These are phyloP conservation scores for Notospermus geniculatus DNA, from an alignment of 1,140 invertebrate species.

Conservation along the genomic window DNA sequence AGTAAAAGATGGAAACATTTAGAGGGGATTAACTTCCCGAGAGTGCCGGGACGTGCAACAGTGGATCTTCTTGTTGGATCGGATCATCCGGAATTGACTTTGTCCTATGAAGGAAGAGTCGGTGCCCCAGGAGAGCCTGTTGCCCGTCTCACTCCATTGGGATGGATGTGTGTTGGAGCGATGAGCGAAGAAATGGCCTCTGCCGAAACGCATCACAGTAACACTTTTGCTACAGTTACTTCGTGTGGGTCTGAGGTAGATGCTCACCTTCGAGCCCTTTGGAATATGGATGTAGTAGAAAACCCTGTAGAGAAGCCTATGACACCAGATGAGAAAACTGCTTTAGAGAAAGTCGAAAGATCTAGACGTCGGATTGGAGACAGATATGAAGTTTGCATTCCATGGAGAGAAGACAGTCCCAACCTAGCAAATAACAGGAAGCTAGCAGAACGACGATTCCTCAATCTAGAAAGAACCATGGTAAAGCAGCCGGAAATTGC, in stretches of 20 bases:
- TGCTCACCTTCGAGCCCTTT: neutral
- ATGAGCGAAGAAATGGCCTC: neutral
- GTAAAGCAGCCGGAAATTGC: neutral
- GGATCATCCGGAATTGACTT: too few relatives aligned
- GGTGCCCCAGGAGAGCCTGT: conserved; percentile 10
- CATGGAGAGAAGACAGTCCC: conserved; percentile 14
- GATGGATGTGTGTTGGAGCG: conserved; percentile 17
- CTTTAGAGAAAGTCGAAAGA: too few relatives aligned
- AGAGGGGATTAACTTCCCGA: too few relatives aligned
- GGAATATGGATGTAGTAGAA: neutral
- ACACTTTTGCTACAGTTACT: neutral
- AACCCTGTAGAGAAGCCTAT: neutral
- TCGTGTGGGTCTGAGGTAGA: neutral
- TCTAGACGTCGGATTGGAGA: too few relatives aligned
- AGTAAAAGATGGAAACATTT: too few relatives aligned
- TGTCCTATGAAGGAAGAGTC: neutral
- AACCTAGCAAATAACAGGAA: neutral
- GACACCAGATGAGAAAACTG: too few relatives aligned
- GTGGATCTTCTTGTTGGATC: too few relatives aligned
- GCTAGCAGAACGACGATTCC: too few relatives aligned
- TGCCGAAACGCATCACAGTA: neutral
- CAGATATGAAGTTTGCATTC: conserved; percentile 14
- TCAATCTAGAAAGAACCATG: conserved; percentile 14
- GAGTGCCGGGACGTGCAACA: too few relatives aligned
- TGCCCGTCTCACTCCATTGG: conserved; percentile 13